Evolutionary conservation across 2,797 vertebrate genomes (phyloP), one percentile per base, ranked within the genome.

Genomic region (Rallus crepitans): DNA sequence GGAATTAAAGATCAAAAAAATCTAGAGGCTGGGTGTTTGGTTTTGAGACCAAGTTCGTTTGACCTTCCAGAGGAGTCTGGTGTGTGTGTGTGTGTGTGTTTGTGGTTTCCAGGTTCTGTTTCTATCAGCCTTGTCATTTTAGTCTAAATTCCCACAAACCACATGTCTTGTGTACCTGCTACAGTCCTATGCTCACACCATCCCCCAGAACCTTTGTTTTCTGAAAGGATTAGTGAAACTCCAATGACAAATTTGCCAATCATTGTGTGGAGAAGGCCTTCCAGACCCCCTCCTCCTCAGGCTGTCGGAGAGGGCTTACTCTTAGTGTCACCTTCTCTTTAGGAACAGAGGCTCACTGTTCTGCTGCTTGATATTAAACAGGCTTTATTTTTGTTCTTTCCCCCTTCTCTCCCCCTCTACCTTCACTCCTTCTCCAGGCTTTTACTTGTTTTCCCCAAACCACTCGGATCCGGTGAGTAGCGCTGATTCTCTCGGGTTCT

Each of bases 401-500:
- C 27, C 19, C 15, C 3, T 50, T 87, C 42, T 71, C 50, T 75
- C 42, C 76, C 61, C 14, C 23, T 52, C 21, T 53, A 0, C 25
- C 12, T 33, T 76, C 77, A 59, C 76, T 65, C 20, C 56, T 69
- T 89, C 94, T 96, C 59, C 92, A 99, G 99, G 99, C 91, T 99
- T 99, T 98, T 99, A 99, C 97, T 98, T 99, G 93, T 99, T 99
- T 97, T 99, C 99, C 71, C 97, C 98, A 28, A 99, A 99, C 97
- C 96, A 98, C 48, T 98, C 98, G 5, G 99, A 99, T 95, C 99
- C 98, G 3, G 99, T 99, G 98, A 97, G 99, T 99, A 56, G 64
- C 11, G 0, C 52, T 7, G 14, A 30, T 63, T 61, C 12, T 70
- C 93, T 37, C 40, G 52, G 1, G 69, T 73, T 64, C 47, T 23